Evolutionary conservation across 1,140 invertebrate species (phyloP), one percentile per base, ranked within the genome.

Genomic region (Ditylenchus dipsaci): DNA sequence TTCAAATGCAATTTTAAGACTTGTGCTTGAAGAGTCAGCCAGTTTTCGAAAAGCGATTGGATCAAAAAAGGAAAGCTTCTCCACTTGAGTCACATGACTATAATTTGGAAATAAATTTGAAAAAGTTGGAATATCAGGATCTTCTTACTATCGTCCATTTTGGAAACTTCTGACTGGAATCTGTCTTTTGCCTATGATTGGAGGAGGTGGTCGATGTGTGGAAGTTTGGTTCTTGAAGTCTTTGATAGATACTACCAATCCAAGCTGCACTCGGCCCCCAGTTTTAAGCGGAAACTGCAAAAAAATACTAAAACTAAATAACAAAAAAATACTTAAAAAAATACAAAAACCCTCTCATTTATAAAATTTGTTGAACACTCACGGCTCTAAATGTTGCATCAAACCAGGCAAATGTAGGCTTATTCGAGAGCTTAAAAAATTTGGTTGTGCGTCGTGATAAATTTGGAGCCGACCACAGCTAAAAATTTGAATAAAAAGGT

Each of bases 91-190:
- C 9, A 72, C 30, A 45, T 72, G n/a, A 21, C 68, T 69, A 63
- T 11, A 68, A 72, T 71, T 29, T 72, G 17, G 23, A n/a, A 56
- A 13, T 58, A 61, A 72, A 73, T n/a, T 62, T 15, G 17, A 47
- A 3, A 59, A 8, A 56, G 7, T 53, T 53, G n/a, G 23, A 0
- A 56, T 9, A 47, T 21, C 67, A 71, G 8, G 70, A 23, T 26
- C 7, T 15, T 0, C 13, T 69, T 43, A 69, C 68, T 69, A 69
- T 73, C 71, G 45, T n/a, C 68, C 68, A 71, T 73, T 69, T 58
- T 69, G 68, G 29, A 69, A 73, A 63, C 60, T 69, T 69, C 68
- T 49, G n/a, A 69, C 66, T 9, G 68, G 71, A 49, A 69, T 58
- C 67, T 69, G 68, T 53, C 57, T 66, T 27, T 17, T 17, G 33